A percentile compares a stretch with the other conserved stretches of the same genome.
Conservation (phyloP, 2,888 invertebrate genomes). For the Tachystola acroxantha region DNA sequence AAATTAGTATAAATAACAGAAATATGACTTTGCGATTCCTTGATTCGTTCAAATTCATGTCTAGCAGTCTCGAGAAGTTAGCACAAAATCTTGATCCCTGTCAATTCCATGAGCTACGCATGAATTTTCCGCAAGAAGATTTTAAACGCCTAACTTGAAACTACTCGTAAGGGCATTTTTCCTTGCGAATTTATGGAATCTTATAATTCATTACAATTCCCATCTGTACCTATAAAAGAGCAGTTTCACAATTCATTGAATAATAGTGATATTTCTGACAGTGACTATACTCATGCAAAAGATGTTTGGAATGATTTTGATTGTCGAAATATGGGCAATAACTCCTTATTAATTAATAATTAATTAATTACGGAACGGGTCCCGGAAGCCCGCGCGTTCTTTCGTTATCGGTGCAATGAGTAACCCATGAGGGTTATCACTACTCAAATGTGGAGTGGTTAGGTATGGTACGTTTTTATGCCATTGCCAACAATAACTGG, state of each 20-base stretch:
- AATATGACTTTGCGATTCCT: no score
- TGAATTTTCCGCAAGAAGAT: constrained; percentile 9
- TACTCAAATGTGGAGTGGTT: no score
- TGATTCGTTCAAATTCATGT: no score
- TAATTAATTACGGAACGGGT: no score
- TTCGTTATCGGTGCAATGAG: no score
- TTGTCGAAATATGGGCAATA: constrained; percentile 23
- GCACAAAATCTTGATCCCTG: constrained; percentile 7
- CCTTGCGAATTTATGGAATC: constrained; percentile 22
- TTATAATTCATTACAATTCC: constrained; percentile 14
- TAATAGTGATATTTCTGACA: constrained; percentile 10
- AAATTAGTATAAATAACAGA: no score
- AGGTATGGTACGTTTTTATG: no score
- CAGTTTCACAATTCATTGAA: constrained; percentile 17
- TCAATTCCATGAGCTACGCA: constrained; percentile 10
- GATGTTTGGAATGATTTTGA: constrained; percentile 26
- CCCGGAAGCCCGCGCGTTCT: no score
- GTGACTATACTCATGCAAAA: constrained; percentile 21
- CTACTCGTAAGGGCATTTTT: constrained; percentile 19
- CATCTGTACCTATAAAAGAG: constrained; percentile 14
- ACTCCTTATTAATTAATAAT: no score
- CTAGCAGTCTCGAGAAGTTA: no score
- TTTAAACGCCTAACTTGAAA: constrained; percentile 11
- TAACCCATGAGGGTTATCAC: no score
- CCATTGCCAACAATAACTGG: no score